Base-by-base conservation (phyloP, 2,797 vertebrate genomes). In the Sebastes itinus region DNA sequence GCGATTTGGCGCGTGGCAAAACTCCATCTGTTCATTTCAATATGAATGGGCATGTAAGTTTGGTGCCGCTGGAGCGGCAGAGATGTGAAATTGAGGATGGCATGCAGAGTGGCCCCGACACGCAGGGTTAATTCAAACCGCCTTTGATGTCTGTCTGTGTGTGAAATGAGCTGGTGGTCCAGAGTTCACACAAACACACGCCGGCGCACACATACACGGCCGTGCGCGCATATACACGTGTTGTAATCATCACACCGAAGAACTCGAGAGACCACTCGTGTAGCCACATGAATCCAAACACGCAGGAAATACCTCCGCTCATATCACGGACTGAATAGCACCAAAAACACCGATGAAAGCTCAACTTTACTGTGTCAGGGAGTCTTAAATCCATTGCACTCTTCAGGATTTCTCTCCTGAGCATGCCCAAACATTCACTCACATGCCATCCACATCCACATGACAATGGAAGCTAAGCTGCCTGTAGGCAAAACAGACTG, bases 91-190 rank as follows among this genome's bases (percentile, higher is more conserved):
- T 94, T 94, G 92, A 72, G 87, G 82, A 87, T 88, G 94, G 94
- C 92, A 91, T 84, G 90, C 88, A 46, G 91, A 91, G 95, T 83
- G 84, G 85, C 83, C 89, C 78, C 74, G 89, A 91, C 92, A 94
- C 80, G 89, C 91, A 77, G 92, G 95, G 94, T 96, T 96, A 95
- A 96, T 94, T 94, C 91, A 89, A 84, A 82, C 90, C 30, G 85
- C 91, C 95, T 96, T 96, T 96, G 95, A 96, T 95, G 95, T 96
- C 91, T 88, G 92, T 78, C 87, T 91, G 91, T 80, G 93, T 95
- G 93, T 95, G 95, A 96, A 96, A 96, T 96, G 94, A 94, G 93
- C 91, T 94, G 92, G 87, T 92, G 93, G 94, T 92, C 92, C 73
- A 83, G 83, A 80, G 92, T 91, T 92, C 90, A 88, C 84, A 66